phyloP scores from a whole-genome alignment of 2,113 vertebrate species.

The Mesitornis unicolor region DNA sequence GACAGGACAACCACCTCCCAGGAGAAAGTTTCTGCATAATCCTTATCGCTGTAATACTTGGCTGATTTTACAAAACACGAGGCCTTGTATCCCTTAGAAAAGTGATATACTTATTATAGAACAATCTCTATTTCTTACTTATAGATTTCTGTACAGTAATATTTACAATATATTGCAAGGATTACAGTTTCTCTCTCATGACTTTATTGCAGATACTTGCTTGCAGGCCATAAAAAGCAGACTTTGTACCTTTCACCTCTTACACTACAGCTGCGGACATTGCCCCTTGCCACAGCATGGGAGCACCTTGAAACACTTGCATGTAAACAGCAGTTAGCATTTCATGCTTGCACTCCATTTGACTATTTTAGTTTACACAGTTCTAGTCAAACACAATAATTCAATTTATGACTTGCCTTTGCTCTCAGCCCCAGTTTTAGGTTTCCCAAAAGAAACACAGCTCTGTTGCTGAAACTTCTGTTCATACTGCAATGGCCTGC shows the following conservation, averaged over 20 bases:
- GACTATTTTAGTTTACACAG: not conserved
- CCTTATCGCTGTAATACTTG: rapidly evolving
- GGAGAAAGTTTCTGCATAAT: not conserved
- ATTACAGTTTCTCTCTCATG: not conserved
- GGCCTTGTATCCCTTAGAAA: not conserved
- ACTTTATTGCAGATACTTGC: not conserved
- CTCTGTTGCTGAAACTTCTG: not conserved
- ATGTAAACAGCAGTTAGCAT: not conserved
- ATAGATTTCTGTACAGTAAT: slow-evolving; percentile 41
- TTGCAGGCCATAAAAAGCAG: not conserved
- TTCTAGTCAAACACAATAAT: not conserved
- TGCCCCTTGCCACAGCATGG: not conserved
- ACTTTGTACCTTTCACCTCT: slow-evolving; percentile 3
- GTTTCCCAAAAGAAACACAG: not conserved
- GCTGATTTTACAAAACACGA: not conserved
- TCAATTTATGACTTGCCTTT: not conserved
- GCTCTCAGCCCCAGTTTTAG: not conserved
- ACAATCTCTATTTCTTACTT: not conserved
- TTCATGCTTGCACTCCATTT: not conserved
- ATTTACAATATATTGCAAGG: slow-evolving; percentile 43
- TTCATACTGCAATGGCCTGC: not conserved
- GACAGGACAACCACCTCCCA: not conserved
- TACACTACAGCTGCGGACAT: not conserved
- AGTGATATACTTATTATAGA: not conserved
- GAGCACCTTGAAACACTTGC: not conserved